These are phyloP conservation scores for Thamnaconus septentrionalis DNA, from an alignment of 2,113 vertebrate genomes.

Conservation along the genomic window DNA sequence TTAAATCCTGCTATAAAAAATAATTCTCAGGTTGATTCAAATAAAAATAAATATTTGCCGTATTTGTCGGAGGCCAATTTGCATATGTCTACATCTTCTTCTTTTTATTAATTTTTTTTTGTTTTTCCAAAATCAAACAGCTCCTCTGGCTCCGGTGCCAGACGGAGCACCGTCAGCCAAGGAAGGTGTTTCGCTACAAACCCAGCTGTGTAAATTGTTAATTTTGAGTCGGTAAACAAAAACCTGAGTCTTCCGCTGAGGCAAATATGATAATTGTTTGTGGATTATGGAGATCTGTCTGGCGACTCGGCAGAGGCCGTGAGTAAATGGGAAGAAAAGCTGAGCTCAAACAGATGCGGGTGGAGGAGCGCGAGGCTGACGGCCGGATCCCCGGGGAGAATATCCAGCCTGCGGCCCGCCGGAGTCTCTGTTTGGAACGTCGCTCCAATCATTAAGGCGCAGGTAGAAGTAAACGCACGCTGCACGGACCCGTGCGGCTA, in stretches of 20 bases:
- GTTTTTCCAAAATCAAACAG: constrained; percentile 24
- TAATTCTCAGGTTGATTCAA: background rate
- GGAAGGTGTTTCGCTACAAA: constrained; percentile 67
- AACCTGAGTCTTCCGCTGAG: constrained; percentile 66
- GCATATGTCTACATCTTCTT: constrained; percentile 5
- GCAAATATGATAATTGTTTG: constrained; percentile 79
- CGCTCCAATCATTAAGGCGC: too few relatives aligned
- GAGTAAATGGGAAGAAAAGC: constrained; percentile 72
- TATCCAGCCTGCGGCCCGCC: constrained; percentile 14
- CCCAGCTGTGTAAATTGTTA: constrained; percentile 76
- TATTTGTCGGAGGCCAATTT: constrained; percentile 19
- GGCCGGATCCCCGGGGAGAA: constrained; percentile 40
- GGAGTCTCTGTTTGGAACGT: too few relatives aligned
- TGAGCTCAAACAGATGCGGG: constrained; percentile 69
- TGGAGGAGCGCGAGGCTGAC: constrained; percentile 35
- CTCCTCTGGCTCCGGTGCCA: constrained; percentile 32
- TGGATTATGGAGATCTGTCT: constrained; percentile 74
- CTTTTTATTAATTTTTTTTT: background rate
- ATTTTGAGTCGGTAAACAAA: constrained; percentile 75
- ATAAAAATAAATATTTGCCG: constrained; percentile 25
- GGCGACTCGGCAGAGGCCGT: constrained; percentile 66
- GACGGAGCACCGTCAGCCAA: constrained; percentile 52
- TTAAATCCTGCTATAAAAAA: too few relatives aligned
- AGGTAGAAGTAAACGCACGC: too few relatives aligned
- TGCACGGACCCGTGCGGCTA: too few relatives aligned